Evolutionary conservation across 2,888 invertebrate genomes (phyloP), one percentile per base, ranked within the genome.

Genomic region (Stenodera caucasica): DNA sequence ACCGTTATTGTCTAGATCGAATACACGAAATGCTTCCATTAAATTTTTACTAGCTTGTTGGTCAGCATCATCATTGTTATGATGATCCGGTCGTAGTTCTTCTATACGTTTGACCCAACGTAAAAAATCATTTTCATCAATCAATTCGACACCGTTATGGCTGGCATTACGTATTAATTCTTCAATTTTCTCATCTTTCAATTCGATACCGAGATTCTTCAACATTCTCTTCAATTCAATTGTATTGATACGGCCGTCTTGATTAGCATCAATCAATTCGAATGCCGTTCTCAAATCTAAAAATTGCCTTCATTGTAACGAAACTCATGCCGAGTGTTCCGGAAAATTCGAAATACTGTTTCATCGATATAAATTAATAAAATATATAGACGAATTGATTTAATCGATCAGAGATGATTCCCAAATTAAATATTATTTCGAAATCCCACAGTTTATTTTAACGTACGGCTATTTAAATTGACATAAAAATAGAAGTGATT

Each of bases 1-100:
- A 32, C 95, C 95, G 79, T 95, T 94, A 74, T 90, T 89, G 77
- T 95, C 94, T 60, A 92, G 88, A 82, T 95, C 94, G 78, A 95
- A 94, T 56, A 92, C 94, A 78, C 91, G 86, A 83, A 95, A 95
- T 71, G 94, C 94, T 61, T 94, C 94, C 72, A 92, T 85, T 70
- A 95, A 84, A 79, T 94, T 94, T 78, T 89, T 88, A 63, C 88
- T 88, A 72, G 87, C 30, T 7, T 30, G 4, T 26, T 26, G 26
- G 3, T 9, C 84, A 75, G 89, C 89, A 63, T 87, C 85, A 73
- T 88, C 88, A 14, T 84, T 82, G 66, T 85, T 85, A 54, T 85
- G 85, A 63, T 81, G 68, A 18, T 84, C 82, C 6, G 88, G 88
- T 70, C 87, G 84, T 70, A 90, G 72, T 50, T 88, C 86, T 77